Evolutionary conservation across 2,888 invertebrate genomes (phyloP).

Genomic region (Sinodicranocentrus sp.): DNA sequence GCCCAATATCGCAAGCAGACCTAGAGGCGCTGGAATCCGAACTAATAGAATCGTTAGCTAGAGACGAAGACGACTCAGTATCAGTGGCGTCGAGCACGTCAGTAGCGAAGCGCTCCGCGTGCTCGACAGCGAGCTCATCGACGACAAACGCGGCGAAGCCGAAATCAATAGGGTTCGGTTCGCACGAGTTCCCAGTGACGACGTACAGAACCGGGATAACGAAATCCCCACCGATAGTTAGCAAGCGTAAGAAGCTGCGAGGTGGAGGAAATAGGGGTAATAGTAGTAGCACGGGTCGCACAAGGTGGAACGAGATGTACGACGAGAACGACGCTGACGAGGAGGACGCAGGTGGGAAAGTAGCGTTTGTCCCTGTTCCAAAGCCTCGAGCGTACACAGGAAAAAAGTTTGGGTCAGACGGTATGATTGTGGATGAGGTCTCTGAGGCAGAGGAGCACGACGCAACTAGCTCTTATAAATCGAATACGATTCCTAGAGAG

Average conservation of each 20-base stretch:
- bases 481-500: slow-evolving; percentile 56
- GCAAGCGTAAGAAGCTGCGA: slow-evolving; percentile 15
- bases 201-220: slow-evolving; percentile 59
- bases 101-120: not conserved
- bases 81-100: not conserved
- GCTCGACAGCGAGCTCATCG: not conserved
- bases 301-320: slow-evolving; percentile 21
- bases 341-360: slow-evolving; percentile 26
- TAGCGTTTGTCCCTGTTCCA: slow-evolving; percentile 10
- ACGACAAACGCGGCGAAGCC: not conserved
- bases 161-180: slow-evolving; percentile 12
- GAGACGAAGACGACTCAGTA: slow-evolving; percentile 2
- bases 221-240: slow-evolving; percentile 18
- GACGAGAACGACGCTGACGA: slow-evolving; percentile 24
- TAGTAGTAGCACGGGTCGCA: too few relatives aligned
- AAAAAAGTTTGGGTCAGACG: slow-evolving; percentile 7
- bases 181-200: slow-evolving; percentile 66
- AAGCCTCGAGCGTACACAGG: slow-evolving; percentile 18
- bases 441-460: not conserved
- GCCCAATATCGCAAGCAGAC: slow-evolving; percentile 33
- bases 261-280: not conserved
- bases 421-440: slow-evolving; percentile 47
- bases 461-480: not conserved
- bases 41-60: slow-evolving; percentile 21
- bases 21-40: slow-evolving; percentile 20